Conservation (phyloP, 2,113 vertebrate genomes). For the Rhizomys pruinosus region DNA sequence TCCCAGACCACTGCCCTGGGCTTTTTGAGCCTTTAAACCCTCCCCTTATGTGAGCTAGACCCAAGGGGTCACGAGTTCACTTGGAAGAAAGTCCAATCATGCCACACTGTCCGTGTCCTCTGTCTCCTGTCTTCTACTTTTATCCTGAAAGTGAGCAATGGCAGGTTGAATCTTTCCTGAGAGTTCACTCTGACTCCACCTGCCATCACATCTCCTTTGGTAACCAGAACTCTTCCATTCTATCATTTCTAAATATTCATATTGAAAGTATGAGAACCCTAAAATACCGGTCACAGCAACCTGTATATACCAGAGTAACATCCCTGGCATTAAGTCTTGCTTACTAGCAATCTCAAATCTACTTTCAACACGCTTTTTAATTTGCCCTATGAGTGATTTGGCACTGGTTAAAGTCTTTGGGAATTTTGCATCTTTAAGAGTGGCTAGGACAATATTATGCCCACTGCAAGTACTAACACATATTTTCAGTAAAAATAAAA, state of each 20-base stretch:
- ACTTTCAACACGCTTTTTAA: not conserved
- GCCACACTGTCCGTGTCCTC: not conserved
- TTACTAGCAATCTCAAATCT: not conserved
- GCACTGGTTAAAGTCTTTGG: not conserved
- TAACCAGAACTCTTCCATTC: not conserved
- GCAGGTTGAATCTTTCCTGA: not conserved
- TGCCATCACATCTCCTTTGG: not conserved
- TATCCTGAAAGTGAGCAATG: not conserved
- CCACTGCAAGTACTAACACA: not conserved
- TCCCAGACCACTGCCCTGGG: too few species aligned
- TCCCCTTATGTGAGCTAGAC: too few species aligned
- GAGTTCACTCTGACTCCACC: too few species aligned
- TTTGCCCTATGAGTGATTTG: not conserved
- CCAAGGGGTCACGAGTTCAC: too few species aligned
- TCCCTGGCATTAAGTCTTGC: not conserved
- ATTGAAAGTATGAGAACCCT: not conserved
- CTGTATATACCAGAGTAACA: not conserved
- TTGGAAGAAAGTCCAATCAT: too few species aligned
- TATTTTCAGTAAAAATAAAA: not conserved
- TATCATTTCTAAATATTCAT: not conserved
- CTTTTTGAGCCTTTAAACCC: too few species aligned
- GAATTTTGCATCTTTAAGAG: not conserved
- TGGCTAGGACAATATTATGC: not conserved
- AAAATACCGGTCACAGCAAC: not conserved
- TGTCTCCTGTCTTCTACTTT: not conserved